Percentiles rank a stretch among this genome's conserved stretches.
phyloP scores from a whole-genome alignment of 2,888 invertebrate genomes.

The Ramazzottius varieornatus region DNA sequence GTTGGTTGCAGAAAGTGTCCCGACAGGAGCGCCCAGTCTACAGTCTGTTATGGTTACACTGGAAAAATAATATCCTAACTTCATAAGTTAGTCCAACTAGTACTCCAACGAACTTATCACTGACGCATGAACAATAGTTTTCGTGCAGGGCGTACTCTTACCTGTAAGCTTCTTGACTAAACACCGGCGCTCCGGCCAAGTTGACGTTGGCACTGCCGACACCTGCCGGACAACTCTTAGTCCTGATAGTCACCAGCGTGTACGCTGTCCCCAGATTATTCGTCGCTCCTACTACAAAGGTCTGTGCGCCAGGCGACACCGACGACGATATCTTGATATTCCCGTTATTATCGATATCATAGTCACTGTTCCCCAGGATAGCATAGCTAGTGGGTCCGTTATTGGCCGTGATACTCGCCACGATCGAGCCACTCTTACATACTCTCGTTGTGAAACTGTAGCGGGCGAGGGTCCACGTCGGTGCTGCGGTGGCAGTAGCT shows the following conservation, averaged over 20 bases:
- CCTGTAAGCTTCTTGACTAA: not conserved
- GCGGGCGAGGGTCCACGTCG: not conserved
- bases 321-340: not conserved
- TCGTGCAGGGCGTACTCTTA: not conserved
- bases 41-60: not conserved
- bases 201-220: not conserved
- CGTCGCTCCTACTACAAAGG: not conserved
- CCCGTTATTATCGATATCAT: not conserved
- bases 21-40: not conserved
- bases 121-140: not conserved
- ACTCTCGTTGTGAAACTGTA: not conserved
- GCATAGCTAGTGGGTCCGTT: not conserved
- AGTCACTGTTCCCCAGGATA: not conserved
- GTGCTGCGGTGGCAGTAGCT: not conserved
- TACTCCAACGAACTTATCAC: not conserved
- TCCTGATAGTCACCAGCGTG: not conserved
- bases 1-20: not conserved
- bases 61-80: too few relatives aligned
- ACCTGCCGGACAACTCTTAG: not conserved
- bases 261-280: not conserved
- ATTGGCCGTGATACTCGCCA: not conserved
- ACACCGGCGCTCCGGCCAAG: not conserved
- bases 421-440: not conserved
- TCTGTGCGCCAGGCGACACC: not conserved
- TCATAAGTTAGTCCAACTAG: not conserved